Conservation (phyloP, 1,140 invertebrate species). For the Phortica variegata region DNA sequence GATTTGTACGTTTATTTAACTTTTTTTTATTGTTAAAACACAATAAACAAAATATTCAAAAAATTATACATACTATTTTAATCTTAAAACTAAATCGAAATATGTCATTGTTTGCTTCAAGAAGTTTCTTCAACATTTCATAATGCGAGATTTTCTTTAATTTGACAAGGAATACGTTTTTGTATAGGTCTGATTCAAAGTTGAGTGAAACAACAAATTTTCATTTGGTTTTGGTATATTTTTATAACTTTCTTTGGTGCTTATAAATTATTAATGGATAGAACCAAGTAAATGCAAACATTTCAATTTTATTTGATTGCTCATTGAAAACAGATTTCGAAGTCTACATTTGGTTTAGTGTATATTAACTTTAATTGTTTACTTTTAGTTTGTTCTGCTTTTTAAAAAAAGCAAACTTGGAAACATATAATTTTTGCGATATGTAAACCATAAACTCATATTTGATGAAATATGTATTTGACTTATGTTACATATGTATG, state of each 20-base stretch:
- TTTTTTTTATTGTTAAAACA: constrained; percentile 38
- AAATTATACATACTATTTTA: constrained; percentile 22
- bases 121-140: constrained; percentile 8
- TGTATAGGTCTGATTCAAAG: background rate
- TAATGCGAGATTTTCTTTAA: constrained; percentile 22
- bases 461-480: constrained; percentile 2
- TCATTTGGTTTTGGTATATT: no score
- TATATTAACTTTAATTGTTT: no score
- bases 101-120: constrained; percentile 11
- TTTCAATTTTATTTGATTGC: no score
- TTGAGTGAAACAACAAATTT: no score
- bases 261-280: no score
- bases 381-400: background rate
- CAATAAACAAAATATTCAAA: constrained; percentile 27
- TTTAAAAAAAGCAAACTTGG: constrained; percentile 12
- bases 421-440: constrained; percentile 5
- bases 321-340: no score
- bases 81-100: constrained; percentile 28
- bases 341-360: no score
- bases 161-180: constrained; percentile 14
- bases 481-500: constrained; percentile 31
- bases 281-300: no score
- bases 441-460: constrained; percentile 13
- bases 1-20: no score
- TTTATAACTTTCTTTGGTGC: no score